A percentile compares a stretch with the other conserved stretches of the same genome.
These are phyloP conservation scores for Atrina japonica DNA, from an alignment of 2,888 invertebrate genomes.

Conservation along the genomic window DNA sequence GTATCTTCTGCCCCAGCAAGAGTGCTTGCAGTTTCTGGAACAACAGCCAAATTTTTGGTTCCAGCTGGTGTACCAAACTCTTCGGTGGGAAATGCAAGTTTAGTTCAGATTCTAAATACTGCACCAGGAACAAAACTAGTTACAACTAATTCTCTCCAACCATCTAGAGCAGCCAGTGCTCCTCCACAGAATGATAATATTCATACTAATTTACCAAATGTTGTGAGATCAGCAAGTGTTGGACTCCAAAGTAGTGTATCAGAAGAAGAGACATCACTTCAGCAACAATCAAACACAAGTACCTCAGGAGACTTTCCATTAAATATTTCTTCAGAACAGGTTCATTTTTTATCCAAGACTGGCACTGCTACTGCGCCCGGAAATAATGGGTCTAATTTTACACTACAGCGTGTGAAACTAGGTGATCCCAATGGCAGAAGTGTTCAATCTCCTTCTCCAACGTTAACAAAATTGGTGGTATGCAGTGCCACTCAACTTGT, in stretches of 20 bases:
- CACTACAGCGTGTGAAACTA: constrained; percentile 16
- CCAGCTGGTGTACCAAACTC: constrained; percentile 34
- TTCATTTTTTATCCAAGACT: constrained; percentile 73
- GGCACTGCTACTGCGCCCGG: constrained; percentile 73
- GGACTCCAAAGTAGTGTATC: constrained; percentile 46
- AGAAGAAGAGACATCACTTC: constrained; percentile 15
- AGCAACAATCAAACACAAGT: constrained; percentile 18
- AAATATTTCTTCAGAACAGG: constrained; percentile 56
- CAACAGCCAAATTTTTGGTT: constrained; percentile 47
- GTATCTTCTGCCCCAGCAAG: constrained; percentile 20
- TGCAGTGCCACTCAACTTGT: constrained; percentile 52
- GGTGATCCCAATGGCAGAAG: constrained; percentile 17
- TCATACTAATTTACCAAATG: constrained; percentile 43
- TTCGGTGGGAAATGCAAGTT: constrained; percentile 50
- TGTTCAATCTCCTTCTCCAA: constrained; percentile 25
- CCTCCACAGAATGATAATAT: constrained; percentile 62
- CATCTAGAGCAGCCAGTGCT: constrained; percentile 70
- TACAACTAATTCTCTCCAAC: constrained; percentile 45
- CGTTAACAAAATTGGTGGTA: constrained; percentile 45
- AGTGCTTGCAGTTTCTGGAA: constrained; percentile 58
- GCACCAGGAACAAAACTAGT: constrained; percentile 45
- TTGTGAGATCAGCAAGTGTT: constrained; percentile 73
- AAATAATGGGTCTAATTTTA: constrained; percentile 57
- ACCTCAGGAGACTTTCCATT: constrained; percentile 38
- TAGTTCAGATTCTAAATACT: constrained; percentile 56